phyloP scores from a whole-genome alignment of 2,797 vertebrate genomes.

The Scolopax rusticola region DNA sequence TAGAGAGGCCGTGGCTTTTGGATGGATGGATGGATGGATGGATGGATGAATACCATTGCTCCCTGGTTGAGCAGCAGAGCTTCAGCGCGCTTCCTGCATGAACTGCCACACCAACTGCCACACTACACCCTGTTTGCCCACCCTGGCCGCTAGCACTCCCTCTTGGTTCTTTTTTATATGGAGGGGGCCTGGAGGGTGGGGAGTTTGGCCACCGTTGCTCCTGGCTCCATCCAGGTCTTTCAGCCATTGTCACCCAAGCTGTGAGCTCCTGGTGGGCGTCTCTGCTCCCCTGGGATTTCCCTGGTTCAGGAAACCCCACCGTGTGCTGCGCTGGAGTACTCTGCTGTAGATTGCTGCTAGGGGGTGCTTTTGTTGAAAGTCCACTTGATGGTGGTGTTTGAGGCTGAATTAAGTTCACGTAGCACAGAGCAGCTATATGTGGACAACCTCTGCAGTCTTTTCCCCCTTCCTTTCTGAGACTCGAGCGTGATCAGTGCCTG shows the following conservation, averaged over 20 bases:
- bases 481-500: neutral
- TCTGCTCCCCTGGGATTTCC: neutral
- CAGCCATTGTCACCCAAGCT: neutral
- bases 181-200: too few relatives aligned
- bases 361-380: neutral
- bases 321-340: neutral
- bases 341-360: rapidly evolving
- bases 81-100: too few relatives aligned
- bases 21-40: too few relatives aligned
- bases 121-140: neutral
- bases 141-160: neutral
- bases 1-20: too few relatives aligned
- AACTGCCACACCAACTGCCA: neutral
- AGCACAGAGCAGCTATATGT: neutral
- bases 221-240: neutral
- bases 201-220: neutral
- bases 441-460: neutral
- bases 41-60: neutral
- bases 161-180: neutral
- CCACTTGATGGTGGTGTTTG: neutral
- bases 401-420: neutral
- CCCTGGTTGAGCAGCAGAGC: neutral
- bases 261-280: neutral
- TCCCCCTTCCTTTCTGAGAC: neutral
- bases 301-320: neutral